Evolutionary conservation across 1,140 invertebrate genomes (phyloP).

Genomic region (Drosophila guanche): DNA sequence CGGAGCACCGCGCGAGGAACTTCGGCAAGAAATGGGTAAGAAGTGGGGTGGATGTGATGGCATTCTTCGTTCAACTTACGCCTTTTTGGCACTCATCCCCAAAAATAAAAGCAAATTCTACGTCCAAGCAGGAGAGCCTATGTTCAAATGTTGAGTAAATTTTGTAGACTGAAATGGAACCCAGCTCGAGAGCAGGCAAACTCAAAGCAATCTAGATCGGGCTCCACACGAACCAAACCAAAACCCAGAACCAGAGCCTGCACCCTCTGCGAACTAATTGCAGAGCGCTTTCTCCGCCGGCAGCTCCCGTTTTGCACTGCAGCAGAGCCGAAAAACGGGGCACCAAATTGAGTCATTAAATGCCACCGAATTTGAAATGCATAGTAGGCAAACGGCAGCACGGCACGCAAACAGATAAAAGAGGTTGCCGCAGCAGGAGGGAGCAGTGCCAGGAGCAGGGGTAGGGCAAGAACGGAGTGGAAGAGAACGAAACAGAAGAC

Average conservation of each 20-base stretch:
- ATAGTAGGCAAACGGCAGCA: slow-evolving; percentile 56
- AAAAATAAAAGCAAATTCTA: neutral
- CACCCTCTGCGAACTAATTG: too few species aligned
- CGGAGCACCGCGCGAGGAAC: slow-evolving; percentile 1
- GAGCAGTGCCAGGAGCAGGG: neutral
- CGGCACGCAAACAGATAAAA: slow-evolving; percentile 70
- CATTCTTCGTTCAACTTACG: slow-evolving; percentile 18
- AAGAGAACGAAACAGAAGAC: too few species aligned
- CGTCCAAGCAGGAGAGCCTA: slow-evolving; percentile 7
- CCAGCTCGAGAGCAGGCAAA: neutral
- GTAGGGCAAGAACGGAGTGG: slow-evolving; percentile 1
- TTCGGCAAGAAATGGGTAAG: slow-evolving; percentile 6
- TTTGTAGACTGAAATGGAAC: slow-evolving; percentile 2
- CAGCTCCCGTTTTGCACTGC: neutral
- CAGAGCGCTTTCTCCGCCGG: neutral
- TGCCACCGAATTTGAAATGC: slow-evolving; percentile 56
- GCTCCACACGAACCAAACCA: too few species aligned
- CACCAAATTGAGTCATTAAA: slow-evolving; percentile 67
- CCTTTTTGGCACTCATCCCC: slow-evolving; percentile 13
- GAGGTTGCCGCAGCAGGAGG: slow-evolving; percentile 16
- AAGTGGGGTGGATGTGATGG: too few species aligned
- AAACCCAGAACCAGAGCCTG: too few species aligned
- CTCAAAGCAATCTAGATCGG: neutral
- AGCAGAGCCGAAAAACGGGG: neutral
- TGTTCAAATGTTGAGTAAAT: slow-evolving; percentile 27